phyloP scores from a whole-genome alignment of 2,888 invertebrate species.

The Choreutis nemorana region DNA sequence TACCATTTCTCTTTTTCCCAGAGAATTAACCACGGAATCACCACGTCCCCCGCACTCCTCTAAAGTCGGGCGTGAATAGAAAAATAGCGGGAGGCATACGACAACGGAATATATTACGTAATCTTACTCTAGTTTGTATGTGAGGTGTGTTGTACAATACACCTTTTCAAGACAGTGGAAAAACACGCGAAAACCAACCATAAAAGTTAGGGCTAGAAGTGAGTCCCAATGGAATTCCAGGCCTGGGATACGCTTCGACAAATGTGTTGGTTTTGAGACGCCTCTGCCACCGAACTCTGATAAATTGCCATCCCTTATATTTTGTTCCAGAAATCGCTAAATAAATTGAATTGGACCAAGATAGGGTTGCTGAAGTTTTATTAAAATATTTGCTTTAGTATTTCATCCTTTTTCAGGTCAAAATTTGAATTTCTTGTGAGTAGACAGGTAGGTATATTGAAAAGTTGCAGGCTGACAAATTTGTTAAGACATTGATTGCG shows the following conservation, averaged over 20 bases:
- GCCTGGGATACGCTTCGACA: too few relatives aligned
- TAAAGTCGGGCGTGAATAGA: conserved; percentile 34
- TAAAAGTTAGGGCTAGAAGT: too few relatives aligned
- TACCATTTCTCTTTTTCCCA: conserved; percentile 13
- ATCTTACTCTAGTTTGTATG: conserved; percentile 51
- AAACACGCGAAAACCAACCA: too few relatives aligned
- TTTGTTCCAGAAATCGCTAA: conserved; percentile 47
- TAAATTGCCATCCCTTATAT: conserved; percentile 46
- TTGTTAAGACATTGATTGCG: too few relatives aligned
- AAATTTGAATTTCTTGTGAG: too few relatives aligned
- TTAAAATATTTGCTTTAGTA: too few relatives aligned
- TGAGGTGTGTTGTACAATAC: conserved; percentile 38
- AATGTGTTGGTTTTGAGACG: conserved; percentile 48
- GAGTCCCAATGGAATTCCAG: too few relatives aligned
- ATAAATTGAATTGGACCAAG: conserved; percentile 43
- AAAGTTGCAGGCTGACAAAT: too few relatives aligned
- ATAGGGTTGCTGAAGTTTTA: conserved; percentile 12
- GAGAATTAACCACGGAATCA: conserved; percentile 29
- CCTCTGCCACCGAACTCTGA: conserved; percentile 35
- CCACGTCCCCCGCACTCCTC: conserved; percentile 28
- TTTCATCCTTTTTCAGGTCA: too few relatives aligned
- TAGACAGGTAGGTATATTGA: too few relatives aligned
- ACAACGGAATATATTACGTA: conserved; percentile 56
- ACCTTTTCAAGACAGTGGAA: too few relatives aligned
- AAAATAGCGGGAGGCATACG: conserved; percentile 49